Base-by-base conservation (phyloP, 2,888 invertebrate genomes). In the Brenthis ino region DNA sequence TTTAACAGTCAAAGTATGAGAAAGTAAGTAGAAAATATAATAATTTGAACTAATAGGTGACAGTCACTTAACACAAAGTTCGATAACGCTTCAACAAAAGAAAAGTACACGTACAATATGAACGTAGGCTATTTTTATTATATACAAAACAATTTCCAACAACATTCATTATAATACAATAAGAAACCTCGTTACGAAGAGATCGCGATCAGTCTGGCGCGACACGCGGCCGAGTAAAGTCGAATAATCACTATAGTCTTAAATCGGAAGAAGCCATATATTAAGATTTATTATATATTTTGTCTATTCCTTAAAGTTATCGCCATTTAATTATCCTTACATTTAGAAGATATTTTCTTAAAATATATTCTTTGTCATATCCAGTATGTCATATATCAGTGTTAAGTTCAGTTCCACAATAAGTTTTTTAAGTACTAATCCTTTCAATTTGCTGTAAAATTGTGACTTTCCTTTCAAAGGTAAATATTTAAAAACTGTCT, bases 121-220 rank as follows among this genome's bases (percentile, higher is more conserved):
- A 79, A 76, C 77, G 76, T 77, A 82, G 81, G 76, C 80, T 78
- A 82, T 76, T 77, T 79, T 78, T 85, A 83, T 82, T 91, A 90
- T 90, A 85, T 89, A 91, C 88, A 91, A 88, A 89, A 89, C 87
- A 88, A 87, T 80, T 79, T 50, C 85, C 77, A 90, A 90, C 88
- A 89, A 88, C 71, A 74, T 79, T 80, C 14, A 16, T 50, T 60
- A 48, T 76, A 76, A 76, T 79, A 81, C 78, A 82, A 76, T 77
- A 80, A 73, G 48, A 75, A 79, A 79, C 80, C 79, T 82, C 82
- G 75, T 78, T 74, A 70, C 70, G 67, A 67, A 75, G 86, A 87
- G 85, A 88, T 87, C 88, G 81, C 77, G 73, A 74, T 88, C 87
- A 87, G 88, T 88, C 86, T 78, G 79, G 80, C 77, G 72, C 57